Percentiles rank a stretch among this genome's conserved stretches.
These are phyloP conservation scores for Synaphobranchus kaupii DNA, from an alignment of 2,797 vertebrate genomes.

Conservation along the genomic window DNA sequence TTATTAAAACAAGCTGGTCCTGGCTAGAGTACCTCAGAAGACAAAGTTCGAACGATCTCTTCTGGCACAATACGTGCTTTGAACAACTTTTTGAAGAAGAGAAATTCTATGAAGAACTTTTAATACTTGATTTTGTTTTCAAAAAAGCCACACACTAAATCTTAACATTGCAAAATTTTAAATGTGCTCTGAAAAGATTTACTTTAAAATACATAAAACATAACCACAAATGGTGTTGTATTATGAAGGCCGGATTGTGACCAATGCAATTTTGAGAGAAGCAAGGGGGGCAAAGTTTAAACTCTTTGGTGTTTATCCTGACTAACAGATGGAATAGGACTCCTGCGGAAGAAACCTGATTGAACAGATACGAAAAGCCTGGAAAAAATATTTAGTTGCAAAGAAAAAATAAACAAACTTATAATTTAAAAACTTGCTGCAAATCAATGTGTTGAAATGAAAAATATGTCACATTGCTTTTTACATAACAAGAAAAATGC, in stretches of 20 bases:
- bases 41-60: background rate
- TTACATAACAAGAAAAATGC: background rate
- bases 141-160: no score
- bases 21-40: background rate
- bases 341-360: background rate
- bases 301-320: background rate
- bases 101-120: background rate
- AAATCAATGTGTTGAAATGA: background rate
- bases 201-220: no score
- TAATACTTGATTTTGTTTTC: background rate
- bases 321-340: background rate
- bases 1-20: background rate
- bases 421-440: background rate
- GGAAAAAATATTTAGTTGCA: background rate
- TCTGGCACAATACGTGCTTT: background rate
- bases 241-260: no score
- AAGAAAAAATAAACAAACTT: background rate
- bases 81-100: background rate
- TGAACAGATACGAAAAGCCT: background rate
- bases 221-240: no score
- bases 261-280: background rate
- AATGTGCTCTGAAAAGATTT: background rate
- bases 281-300: background rate
- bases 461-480: slow-evolving; percentile 5
- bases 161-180: no score